Evolutionary conservation across 1,140 invertebrate species (phyloP), one percentile per base, ranked within the genome.

Genomic region (Philopotamus ludificatus): DNA sequence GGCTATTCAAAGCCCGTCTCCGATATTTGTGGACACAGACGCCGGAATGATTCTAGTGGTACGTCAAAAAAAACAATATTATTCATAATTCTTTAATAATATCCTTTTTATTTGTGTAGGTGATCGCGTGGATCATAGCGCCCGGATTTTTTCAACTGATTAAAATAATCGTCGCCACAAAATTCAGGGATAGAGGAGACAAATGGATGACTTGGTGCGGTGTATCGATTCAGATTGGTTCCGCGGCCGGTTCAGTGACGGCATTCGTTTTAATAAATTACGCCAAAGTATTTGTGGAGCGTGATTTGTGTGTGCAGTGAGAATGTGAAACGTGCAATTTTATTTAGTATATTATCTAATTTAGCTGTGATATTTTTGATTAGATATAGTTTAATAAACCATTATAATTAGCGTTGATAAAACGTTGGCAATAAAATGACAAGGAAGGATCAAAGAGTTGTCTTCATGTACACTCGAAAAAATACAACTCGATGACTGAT

Each of bases 31-130:
- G 28, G 28, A 12, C 28, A 34, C 28, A 34, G 12, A 12, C 12
- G 28, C 28, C 4, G 89, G 93, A 0, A 74, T 96, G n/a, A 78
- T 87, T n/a, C 93, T 95, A 82, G 93, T 92, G 42, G 85, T 88
- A 23, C 87, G 88, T 65, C 87, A 86, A 10, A 85, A 87, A 54
- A 78, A 82, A 1, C 67, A 76, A 39, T 89, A 87, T 96, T 93
- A 75, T 89, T 95, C 62, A 72, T 87, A 10, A 80, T 93, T 58
- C 77, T n/a, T 94, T 0, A 83, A 83, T 10, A 76, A 41, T 8
- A 70, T 87, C 10, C 80, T 87, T 64, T 76, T 82, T 7, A 39
- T 81, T 8, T 85, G 85, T 73, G 80, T 84, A 1, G 58, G 83
- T 9, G 81, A 84, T 1, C 89, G 44, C 18, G 4, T 47, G 44